A percentile compares a stretch with the other conserved stretches of the same genome.
Evolutionary conservation across 2,797 vertebrate species (phyloP).

Genomic region (Percopsis omiscomaycus): DNA sequence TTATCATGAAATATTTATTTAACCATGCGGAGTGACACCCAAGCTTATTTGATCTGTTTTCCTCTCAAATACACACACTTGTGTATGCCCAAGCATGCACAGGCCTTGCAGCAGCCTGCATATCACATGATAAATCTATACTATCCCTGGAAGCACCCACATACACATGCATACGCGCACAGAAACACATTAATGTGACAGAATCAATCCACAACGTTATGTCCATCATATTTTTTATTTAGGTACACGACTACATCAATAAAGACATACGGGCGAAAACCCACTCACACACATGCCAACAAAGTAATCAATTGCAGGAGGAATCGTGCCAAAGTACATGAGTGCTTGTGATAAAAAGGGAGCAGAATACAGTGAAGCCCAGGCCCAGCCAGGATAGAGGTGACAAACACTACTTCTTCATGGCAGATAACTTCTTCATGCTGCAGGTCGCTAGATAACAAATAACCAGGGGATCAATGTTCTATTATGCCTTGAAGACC

Average conservation of each 20-base stretch:
- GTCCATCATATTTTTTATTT: too few species aligned
- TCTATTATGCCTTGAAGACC: too few species aligned
- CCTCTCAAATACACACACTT: constrained; percentile 12
- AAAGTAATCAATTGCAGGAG: constrained; percentile 15
- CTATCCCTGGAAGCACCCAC: constrained; percentile 1
- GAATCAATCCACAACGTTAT: too few species aligned
- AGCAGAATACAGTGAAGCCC: neutral
- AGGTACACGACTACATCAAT: too few species aligned
- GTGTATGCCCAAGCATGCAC: neutral
- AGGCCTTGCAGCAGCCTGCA: constrained; percentile 2
- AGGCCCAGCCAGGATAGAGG: neutral
- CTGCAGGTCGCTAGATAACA: constrained; percentile 19
- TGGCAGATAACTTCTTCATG: constrained; percentile 10
- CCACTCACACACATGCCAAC: constrained; percentile 2
- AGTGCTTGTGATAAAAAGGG: neutral
- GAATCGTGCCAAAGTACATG: constrained; percentile 15
- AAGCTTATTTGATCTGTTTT: constrained; percentile 18
- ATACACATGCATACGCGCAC: neutral
- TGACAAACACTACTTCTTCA: constrained; percentile 10
- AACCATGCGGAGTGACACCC: constrained; percentile 11
- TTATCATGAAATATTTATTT: constrained; percentile 43
- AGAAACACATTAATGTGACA: neutral
- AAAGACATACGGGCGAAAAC: too few species aligned
- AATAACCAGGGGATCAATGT: constrained; percentile 8
- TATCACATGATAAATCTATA: constrained; percentile 8